Base-by-base conservation (phyloP, 2,888 invertebrate genomes). In the Minunthozetes semirufus region DNA sequence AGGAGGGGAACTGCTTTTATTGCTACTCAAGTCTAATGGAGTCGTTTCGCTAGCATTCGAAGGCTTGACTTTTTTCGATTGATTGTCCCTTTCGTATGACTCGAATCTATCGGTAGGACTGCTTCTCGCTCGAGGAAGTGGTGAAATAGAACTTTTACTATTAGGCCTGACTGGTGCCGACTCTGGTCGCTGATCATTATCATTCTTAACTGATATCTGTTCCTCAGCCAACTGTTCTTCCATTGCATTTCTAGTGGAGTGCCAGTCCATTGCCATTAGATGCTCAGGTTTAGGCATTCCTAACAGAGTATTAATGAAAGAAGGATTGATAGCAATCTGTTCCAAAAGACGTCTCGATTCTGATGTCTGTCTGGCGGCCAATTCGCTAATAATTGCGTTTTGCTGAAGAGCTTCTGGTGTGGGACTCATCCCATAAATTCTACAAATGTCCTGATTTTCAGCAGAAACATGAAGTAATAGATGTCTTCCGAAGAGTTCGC, bases 401-500 rank as follows among this genome's bases (percentile, higher is more conserved):
- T 56, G 72, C 5, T 61, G 50, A 17, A 46, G n/a, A 22, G 48
- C 17, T 29, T 72, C 56, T 5, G 56, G 59, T 3, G 19, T 80
- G 25, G 81, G 78, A 19, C 81, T 81, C 75, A 81, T 78, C 0
- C 61, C 61, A 33, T 61, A 61, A 1, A 61, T 61, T 29, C 29
- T 3, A 27, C 81, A 81, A 11, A 82, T 78, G 73, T 82, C 83
- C 68, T 81, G 81, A 72, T 81, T 82, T 68, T 84, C 83, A 1
- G 80, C 77, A 4, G 81, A 79, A 1, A 82, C 82, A 74, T 85
- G 85, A 2, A 81, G 79, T 72, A 83, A 77, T 76, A 84, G 80
- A 78, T 85, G 85, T 72, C 81, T 80, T 17, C 80, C 80, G 48
- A 84, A 82, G 17, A 80, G 77, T 48, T 83, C 82, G 6, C 79